phyloP scores from a whole-genome alignment of 2,888 invertebrate genomes.

The Fragum whitleyi region DNA sequence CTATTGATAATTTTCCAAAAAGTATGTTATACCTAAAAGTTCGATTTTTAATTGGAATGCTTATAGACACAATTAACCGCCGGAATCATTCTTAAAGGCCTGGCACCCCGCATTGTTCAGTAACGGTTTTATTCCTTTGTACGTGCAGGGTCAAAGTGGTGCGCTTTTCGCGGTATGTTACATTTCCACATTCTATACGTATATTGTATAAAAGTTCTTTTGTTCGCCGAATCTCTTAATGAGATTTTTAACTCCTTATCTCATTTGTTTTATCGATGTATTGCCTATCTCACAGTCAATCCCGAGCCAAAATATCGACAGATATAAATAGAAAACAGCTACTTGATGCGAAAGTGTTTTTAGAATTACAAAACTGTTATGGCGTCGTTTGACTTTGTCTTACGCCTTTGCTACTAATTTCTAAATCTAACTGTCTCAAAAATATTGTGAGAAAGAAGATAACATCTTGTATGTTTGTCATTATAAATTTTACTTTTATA shows the following conservation, averaged over 20 bases:
- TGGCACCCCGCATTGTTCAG: constrained; percentile 24
- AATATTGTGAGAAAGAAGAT: too few species aligned
- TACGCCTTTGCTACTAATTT: too few species aligned
- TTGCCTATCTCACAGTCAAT: not conserved
- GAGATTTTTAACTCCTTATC: constrained; percentile 23
- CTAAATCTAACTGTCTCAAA: too few species aligned
- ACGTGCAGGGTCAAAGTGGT: constrained; percentile 27
- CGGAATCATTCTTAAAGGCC: constrained; percentile 28
- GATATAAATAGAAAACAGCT: constrained; percentile 7
- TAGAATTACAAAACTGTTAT: not conserved
- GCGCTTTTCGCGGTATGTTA: constrained; percentile 4
- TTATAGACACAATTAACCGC: constrained; percentile 38
- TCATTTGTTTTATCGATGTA: constrained; percentile 12
- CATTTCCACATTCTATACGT: not conserved
- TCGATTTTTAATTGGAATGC: constrained; percentile 40
- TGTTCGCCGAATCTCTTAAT: constrained; percentile 17
- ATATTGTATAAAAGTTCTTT: constrained; percentile 31
- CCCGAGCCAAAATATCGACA: constrained; percentile 3
- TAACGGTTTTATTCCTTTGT: constrained; percentile 48
- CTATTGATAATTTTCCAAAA: constrained; percentile 13
- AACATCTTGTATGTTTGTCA: too few species aligned
- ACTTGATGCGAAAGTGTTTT: not conserved
- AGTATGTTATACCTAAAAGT: constrained; percentile 15
- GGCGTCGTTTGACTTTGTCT: too few species aligned
- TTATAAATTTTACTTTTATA: too few species aligned